Evolutionary conservation across 2,797 vertebrate species (phyloP), one percentile per base, ranked within the genome.

Genomic region (Crypturellus tataupa): DNA sequence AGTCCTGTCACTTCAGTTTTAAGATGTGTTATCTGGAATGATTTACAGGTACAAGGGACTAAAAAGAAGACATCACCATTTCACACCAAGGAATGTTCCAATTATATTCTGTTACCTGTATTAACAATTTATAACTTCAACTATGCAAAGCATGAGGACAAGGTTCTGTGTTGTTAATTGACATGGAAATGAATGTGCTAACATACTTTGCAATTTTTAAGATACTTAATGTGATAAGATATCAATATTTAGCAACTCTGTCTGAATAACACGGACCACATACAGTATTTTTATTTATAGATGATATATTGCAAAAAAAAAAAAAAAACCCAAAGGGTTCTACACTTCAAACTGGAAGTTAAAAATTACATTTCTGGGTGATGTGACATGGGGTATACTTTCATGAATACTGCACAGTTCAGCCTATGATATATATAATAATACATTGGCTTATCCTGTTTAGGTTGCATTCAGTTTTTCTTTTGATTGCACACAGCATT

Each of bases 1-100:
- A 97, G 95, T 97, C 97, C 98, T 98, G 97, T 98, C 98, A 98
- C 97, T 98, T 98, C 96, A 95, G 93, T 96, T 97, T 97, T 96
- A 95, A 98, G 93, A 98, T 93, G 97, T 98, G 97, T 97, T 98
- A 97, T 97, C 90, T 96, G 97, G 93, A 98, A 95, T 97, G 97
- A 98, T 97, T 98, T 98, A 97, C 96, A 98, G 97, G 97, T 97
- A 97, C 96, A 97, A 90, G 90, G 78, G 84, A 96, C 93, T 97
- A 87, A 97, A 98, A 96, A 90, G 86, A 98, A 97, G 94, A 93
- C 88, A 97, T 93, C 87, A 90, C 90, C 85, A 88, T 95, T 98
- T 98, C 97, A 97, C 96, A 97, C 94, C 27, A 95, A 27, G 67
- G 94, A 97, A 96, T 91, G 85, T 90, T 98, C 94, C 95, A 97